Conservation (phyloP, 2,113 vertebrate species). For the Delphinapterus leucas region DNA sequence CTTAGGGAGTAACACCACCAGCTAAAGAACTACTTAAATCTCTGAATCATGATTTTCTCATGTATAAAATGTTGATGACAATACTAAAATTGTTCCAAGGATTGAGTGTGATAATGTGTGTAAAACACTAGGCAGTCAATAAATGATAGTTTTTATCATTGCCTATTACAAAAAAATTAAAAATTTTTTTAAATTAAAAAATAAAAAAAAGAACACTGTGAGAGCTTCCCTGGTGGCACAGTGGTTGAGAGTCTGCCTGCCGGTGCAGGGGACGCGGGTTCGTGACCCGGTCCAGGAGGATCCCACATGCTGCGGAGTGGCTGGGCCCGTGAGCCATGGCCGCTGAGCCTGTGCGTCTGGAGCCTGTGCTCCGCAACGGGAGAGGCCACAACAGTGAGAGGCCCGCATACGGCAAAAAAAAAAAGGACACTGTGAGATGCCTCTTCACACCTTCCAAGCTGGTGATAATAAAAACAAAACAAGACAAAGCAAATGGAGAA, state of each 20-base stretch:
- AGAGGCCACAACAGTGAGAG: neutral
- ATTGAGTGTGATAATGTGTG: neutral
- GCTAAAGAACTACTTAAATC: neutral
- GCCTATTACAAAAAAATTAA: neutral
- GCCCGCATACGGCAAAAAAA: neutral
- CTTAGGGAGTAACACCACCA: neutral
- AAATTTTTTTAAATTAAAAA: too few relatives aligned
- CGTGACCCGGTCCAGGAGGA: too few relatives aligned
- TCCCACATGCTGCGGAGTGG: too few relatives aligned
- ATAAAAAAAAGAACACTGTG: too few relatives aligned
- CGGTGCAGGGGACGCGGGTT: too few relatives aligned
- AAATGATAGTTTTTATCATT: neutral
- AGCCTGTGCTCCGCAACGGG: too few relatives aligned
- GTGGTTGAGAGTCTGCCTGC: too few relatives aligned
- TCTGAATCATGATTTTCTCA: neutral
- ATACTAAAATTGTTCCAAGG: neutral
- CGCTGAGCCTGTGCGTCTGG: rapidly evolving
- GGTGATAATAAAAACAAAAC: neutral
- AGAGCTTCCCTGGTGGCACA: too few relatives aligned
- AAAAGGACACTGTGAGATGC: neutral
- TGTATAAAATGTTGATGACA: neutral
- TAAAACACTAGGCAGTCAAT: neutral
- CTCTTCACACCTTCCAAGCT: neutral
- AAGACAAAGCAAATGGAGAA: neutral
- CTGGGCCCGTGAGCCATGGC: too few relatives aligned